A percentile compares a stretch with the other conserved stretches of the same genome.
phyloP scores from a whole-genome alignment of 2,113 vertebrate genomes.

The Tragelaphus scriptus region DNA sequence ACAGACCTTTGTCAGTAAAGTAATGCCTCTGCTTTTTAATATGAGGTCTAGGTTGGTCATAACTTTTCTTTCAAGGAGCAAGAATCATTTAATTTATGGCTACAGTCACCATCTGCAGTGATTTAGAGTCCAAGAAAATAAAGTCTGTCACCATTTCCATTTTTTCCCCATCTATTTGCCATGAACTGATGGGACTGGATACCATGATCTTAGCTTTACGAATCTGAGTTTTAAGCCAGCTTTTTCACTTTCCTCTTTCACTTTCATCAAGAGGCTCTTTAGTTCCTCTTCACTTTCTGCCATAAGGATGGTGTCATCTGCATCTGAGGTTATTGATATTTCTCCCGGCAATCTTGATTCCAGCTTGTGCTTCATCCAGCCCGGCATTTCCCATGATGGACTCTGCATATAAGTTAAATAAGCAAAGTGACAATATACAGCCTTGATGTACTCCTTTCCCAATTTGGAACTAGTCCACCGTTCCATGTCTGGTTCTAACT shows the following conservation, averaged over 20 bases:
- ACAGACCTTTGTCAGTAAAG: neutral
- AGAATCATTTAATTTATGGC: neutral
- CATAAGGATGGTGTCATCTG: neutral
- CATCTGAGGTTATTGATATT: neutral
- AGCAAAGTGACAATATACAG: neutral
- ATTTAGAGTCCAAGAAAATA: neutral
- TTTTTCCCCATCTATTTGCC: neutral
- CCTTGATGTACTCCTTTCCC: neutral
- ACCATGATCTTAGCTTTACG: neutral
- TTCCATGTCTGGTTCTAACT: neutral
- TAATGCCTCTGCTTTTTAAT: neutral
- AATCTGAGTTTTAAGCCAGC: neutral
- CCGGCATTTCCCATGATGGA: neutral
- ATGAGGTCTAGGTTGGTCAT: neutral
- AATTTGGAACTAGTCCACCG: neutral
- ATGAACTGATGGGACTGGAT: neutral
- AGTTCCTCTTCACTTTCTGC: neutral
- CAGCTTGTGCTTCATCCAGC: neutral
- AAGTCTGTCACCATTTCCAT: neutral
- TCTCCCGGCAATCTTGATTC: neutral
- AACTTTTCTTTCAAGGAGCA: neutral
- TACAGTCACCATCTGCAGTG: neutral
- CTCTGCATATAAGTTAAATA: neutral
- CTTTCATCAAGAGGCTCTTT: neutral
- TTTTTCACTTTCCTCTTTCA: neutral